These are phyloP conservation scores for Aselliscus stoliczkanus DNA, from an alignment of 2,797 vertebrate species.

Conservation along the genomic window DNA sequence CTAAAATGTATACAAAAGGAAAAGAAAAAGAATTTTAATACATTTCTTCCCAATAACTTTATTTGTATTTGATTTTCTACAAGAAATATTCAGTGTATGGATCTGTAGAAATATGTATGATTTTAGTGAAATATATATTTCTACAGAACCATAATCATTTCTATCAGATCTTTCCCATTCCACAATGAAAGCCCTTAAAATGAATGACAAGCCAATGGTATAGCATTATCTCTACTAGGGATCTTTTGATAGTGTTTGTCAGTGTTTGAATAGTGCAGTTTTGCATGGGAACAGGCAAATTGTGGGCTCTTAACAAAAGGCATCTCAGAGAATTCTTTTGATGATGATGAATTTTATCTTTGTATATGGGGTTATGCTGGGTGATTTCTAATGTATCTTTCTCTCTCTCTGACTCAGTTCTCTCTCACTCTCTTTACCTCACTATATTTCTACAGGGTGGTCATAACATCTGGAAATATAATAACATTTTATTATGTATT, in stretches of 20 bases:
- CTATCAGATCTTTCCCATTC: conserved; percentile 60
- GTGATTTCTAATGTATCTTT: conserved; percentile 40
- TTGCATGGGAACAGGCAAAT: conserved; percentile 64
- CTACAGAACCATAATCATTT: conserved; percentile 60
- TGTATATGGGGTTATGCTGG: conserved; percentile 41
- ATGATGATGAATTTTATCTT: conserved; percentile 62
- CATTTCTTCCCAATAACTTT: conserved; percentile 42
- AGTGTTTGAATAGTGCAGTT: conserved; percentile 67
- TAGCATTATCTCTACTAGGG: conserved; percentile 62
- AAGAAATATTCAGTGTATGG: conserved; percentile 51
- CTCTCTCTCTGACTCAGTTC: not conserved
- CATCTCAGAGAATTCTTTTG: conserved; percentile 59
- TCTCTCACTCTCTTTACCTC: not conserved
- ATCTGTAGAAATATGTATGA: conserved; percentile 57
- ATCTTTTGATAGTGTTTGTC: conserved; percentile 69
- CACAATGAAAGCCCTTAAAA: conserved; percentile 62
- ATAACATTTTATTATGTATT: conserved; percentile 33
- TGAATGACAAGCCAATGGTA: conserved; percentile 70
- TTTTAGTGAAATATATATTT: conserved; percentile 69
- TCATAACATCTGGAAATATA: conserved; percentile 27
- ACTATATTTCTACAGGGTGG: not conserved
- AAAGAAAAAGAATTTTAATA: conserved; percentile 48
- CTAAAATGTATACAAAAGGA: conserved; percentile 34
- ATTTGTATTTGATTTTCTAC: conserved; percentile 62
- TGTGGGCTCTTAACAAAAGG: conserved; percentile 58